Conservation (phyloP, 2,797 vertebrate species). For the Aldrovandia affinis region DNA sequence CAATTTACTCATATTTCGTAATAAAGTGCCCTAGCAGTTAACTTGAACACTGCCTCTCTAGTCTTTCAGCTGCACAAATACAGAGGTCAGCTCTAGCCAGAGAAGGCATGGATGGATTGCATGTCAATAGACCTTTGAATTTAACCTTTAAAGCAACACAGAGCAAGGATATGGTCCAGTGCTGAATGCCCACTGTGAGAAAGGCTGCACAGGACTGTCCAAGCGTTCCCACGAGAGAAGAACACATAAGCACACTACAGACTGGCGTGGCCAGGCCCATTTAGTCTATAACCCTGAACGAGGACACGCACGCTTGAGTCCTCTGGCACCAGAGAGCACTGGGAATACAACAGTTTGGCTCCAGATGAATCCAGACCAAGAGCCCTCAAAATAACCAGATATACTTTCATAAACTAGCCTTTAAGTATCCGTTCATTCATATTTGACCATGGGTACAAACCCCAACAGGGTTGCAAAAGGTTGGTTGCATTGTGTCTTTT, state of each 20-base stretch:
- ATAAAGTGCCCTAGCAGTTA: not conserved
- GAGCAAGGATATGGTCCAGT: not conserved
- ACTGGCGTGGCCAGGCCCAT: not conserved
- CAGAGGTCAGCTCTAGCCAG: not conserved
- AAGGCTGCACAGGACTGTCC: not conserved
- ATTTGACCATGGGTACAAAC: too few species aligned
- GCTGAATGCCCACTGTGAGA: not conserved
- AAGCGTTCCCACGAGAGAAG: not conserved
- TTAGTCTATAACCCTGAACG: not conserved
- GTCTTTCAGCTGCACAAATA: not conserved
- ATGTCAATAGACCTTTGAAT: not conserved
- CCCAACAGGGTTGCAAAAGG: too few species aligned
- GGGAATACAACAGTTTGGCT: not conserved
- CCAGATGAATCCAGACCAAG: not conserved
- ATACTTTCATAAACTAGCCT: too few species aligned
- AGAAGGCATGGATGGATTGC: constrained; percentile 13
- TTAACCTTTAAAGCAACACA: not conserved
- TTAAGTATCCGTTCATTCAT: too few species aligned
- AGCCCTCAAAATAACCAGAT: too few species aligned
- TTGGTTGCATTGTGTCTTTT: too few species aligned
- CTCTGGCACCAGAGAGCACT: not conserved
- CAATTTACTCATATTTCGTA: too few species aligned
- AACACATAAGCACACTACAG: not conserved
- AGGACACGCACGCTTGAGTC: not conserved
- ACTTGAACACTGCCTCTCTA: too few species aligned